phyloP scores from a whole-genome alignment of 2,888 invertebrate species.

The Dryococelus australis region DNA sequence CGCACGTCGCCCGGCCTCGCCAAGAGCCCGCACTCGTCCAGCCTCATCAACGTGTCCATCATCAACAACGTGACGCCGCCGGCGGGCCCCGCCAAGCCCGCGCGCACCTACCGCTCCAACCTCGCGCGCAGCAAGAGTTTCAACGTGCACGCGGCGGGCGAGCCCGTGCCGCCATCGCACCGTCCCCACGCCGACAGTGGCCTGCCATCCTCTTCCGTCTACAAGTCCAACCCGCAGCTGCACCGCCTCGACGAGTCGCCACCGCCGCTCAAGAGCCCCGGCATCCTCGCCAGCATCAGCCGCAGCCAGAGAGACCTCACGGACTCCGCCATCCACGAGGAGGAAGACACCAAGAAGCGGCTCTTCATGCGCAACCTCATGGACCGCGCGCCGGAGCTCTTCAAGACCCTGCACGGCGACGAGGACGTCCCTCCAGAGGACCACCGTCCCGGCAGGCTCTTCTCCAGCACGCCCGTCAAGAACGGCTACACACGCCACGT shows the following conservation, averaged over 20 bases:
- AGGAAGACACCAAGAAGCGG: slow-evolving; percentile 67
- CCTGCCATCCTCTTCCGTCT: slow-evolving; percentile 51
- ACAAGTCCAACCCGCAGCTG: slow-evolving; percentile 81
- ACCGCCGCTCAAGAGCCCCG: slow-evolving; percentile 81
- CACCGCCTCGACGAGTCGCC: slow-evolving; percentile 74
- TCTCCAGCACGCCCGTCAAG: slow-evolving; percentile 52
- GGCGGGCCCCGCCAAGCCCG: slow-evolving; percentile 78
- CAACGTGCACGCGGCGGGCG: slow-evolving; percentile 73
- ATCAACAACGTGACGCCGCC: slow-evolving; percentile 57
- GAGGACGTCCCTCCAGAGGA: slow-evolving; percentile 59
- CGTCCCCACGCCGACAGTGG: slow-evolving; percentile 62
- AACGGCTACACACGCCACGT: slow-evolving; percentile 47
- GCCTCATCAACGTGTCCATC: slow-evolving; percentile 54
- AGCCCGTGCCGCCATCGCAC: slow-evolving; percentile 69
- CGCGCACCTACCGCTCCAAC: slow-evolving; percentile 75
- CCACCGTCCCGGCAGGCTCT: slow-evolving; percentile 33
- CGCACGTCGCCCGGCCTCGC: slow-evolving; percentile 32
- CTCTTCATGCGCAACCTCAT: slow-evolving; percentile 73
- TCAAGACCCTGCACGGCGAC: slow-evolving; percentile 71
- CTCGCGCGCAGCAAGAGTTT: slow-evolving; percentile 85
- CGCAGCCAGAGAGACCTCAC: slow-evolving; percentile 82
- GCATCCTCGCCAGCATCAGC: slow-evolving; percentile 84
- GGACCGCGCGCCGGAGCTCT: slow-evolving; percentile 75
- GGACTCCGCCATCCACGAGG: slow-evolving; percentile 56
- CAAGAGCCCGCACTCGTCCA: slow-evolving; percentile 41